These are phyloP conservation scores for Halichoeres trimaculatus DNA, from an alignment of 2,113 vertebrate genomes.

Conservation along the genomic window DNA sequence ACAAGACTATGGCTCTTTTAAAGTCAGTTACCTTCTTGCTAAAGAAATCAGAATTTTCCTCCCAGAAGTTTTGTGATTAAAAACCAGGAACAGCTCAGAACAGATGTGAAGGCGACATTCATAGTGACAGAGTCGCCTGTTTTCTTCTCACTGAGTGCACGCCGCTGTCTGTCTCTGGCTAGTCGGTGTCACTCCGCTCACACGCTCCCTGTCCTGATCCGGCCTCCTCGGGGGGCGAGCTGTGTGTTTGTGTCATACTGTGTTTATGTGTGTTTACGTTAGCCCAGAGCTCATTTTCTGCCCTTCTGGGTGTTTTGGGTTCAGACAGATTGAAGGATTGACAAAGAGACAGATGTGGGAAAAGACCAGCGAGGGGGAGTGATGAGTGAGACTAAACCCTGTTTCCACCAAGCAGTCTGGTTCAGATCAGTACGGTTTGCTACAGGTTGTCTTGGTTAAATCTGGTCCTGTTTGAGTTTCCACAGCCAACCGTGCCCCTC, in stretches of 20 bases:
- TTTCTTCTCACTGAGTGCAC: background rate
- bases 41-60: too few relatives aligned
- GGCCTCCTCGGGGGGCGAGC: slow-evolving; percentile 25
- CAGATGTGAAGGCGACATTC: background rate
- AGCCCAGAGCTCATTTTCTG: slow-evolving; percentile 40
- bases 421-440: too few relatives aligned
- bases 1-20: too few relatives aligned
- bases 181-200: slow-evolving; percentile 63
- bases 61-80: too few relatives aligned
- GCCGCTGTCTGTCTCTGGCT: too few relatives aligned
- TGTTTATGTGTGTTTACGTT: background rate
- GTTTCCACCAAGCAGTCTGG: too few relatives aligned
- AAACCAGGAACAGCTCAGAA: background rate
- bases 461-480: too few relatives aligned
- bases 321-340: slow-evolving; percentile 2
- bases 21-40: too few relatives aligned
- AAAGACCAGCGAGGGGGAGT: slow-evolving; percentile 1
- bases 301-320: slow-evolving; percentile 3
- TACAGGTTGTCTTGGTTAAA: too few relatives aligned
- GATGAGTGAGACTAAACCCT: slow-evolving; percentile 20
- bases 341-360: slow-evolving; percentile 27
- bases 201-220: slow-evolving; percentile 55
- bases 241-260: slow-evolving; percentile 18
- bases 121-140: slow-evolving; percentile 1
- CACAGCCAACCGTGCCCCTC: too few relatives aligned